These are phyloP conservation scores for Plectropomus leopardus DNA, from an alignment of 2,113 vertebrate genomes.

Conservation along the genomic window DNA sequence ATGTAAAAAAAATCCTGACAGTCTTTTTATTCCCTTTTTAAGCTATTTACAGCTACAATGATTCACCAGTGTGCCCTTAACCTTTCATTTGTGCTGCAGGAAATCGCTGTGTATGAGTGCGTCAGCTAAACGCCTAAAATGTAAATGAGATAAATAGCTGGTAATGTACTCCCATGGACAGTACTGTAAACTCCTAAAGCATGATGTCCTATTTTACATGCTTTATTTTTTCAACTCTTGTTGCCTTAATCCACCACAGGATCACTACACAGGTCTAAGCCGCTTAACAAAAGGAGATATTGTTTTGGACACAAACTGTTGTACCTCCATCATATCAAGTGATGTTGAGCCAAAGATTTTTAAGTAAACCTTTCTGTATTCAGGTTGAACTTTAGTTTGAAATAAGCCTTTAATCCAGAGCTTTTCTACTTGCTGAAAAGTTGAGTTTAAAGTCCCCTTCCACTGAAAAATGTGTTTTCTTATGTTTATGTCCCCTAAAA, in stretches of 20 bases:
- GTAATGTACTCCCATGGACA: constrained; percentile 46
- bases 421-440: not conserved
- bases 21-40: constrained; percentile 21
- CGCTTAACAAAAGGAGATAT: constrained; percentile 51
- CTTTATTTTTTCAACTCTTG: constrained; percentile 39
- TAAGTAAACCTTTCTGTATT: constrained; percentile 21
- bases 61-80: constrained; percentile 50
- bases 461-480: no score
- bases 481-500: no score
- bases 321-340: constrained; percentile 37
- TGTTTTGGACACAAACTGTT: constrained; percentile 67
- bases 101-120: constrained; percentile 33
- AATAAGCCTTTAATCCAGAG: not conserved
- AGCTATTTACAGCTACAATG: constrained; percentile 33
- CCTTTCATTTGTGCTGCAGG: constrained; percentile 46
- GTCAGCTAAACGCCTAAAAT: constrained; percentile 28
- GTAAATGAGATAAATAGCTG: constrained; percentile 46
- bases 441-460: not conserved
- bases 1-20: constrained; percentile 19
- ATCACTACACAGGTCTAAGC: constrained; percentile 48
- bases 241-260: constrained; percentile 35
- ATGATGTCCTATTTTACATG: constrained; percentile 36
- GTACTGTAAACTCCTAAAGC: constrained; percentile 14
- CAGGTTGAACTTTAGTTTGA: not conserved
- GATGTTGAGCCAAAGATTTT: constrained; percentile 10